phyloP scores from a whole-genome alignment of 2,113 vertebrate genomes.

The Pandion haliaetus region DNA sequence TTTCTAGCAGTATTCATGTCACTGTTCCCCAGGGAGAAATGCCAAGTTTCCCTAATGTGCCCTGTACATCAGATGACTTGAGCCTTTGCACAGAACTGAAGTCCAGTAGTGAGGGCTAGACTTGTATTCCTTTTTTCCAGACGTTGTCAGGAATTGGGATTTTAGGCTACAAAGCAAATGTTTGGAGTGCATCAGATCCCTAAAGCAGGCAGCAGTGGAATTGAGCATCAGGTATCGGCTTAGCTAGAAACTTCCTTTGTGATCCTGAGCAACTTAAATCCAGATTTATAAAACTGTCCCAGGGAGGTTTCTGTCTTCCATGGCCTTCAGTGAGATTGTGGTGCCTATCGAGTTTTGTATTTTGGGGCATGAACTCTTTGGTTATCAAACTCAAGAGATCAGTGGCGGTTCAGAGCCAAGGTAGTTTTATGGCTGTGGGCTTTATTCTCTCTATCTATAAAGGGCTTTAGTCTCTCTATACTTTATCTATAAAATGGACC shows the following conservation, averaged over 20 bases:
- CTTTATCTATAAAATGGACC: neutral
- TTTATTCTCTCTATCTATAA: neutral
- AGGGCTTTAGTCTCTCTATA: neutral
- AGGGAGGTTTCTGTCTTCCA: neutral
- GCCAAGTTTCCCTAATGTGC: neutral
- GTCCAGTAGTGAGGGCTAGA: neutral
- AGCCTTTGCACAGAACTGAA: neutral
- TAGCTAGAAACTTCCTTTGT: neutral
- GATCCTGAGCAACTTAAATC: neutral
- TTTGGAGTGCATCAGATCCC: neutral
- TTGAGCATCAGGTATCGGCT: neutral
- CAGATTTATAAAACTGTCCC: neutral
- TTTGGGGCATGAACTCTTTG: neutral
- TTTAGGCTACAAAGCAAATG: neutral
- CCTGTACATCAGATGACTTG: neutral
- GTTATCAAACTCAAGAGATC: neutral
- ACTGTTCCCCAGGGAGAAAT: neutral
- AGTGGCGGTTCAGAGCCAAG: neutral
- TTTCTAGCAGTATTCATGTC: neutral
- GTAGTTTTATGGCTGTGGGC: neutral
- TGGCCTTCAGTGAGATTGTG: too few species aligned
- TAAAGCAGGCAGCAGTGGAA: neutral
- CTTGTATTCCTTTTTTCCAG: neutral
- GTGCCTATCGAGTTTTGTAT: neutral
- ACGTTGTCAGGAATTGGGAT: rapidly evolving